Percentiles rank a stretch among this genome's conserved stretches.
phyloP scores from a whole-genome alignment of 2,113 vertebrate genomes.

The Micronycteris hirsuta region DNA sequence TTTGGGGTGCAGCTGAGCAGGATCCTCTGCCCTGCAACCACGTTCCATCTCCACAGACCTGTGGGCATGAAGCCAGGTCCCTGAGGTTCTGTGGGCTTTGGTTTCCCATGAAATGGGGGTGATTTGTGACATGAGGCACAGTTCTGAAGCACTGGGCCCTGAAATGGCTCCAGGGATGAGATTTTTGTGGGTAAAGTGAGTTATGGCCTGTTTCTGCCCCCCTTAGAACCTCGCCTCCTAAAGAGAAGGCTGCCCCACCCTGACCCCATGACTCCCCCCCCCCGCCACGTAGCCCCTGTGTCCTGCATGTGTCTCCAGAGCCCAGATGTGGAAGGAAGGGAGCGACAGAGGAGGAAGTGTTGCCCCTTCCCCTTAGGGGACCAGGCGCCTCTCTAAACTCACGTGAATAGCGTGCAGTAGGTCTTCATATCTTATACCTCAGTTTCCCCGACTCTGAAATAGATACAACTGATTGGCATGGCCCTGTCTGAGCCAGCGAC shows the following conservation, averaged over 20 bases:
- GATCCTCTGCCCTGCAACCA: neutral
- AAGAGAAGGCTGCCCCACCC: neutral
- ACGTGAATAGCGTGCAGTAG: neutral
- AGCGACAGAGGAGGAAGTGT: neutral
- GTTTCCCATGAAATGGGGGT: neutral
- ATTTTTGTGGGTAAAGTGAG: neutral
- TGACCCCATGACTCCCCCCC: no score
- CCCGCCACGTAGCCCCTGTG: no score
- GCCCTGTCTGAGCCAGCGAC: neutral
- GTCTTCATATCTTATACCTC: neutral
- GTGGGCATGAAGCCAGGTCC: neutral
- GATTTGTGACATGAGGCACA: neutral
- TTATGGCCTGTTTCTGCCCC: neutral
- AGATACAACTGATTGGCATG: neutral
- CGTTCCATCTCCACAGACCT: neutral
- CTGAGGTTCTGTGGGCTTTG: neutral
- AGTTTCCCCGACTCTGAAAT: neutral
- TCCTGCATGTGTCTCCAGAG: neutral
- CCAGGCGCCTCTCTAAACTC: accelerated
- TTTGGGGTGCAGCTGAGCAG: neutral
- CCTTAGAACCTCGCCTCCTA: neutral
- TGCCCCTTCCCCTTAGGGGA: no score
- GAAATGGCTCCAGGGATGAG: neutral
- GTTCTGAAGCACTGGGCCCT: neutral
- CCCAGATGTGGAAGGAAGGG: neutral